Evolutionary conservation across 2,113 vertebrate genomes (phyloP).

Genomic region (Microtus pennsylvanicus): DNA sequence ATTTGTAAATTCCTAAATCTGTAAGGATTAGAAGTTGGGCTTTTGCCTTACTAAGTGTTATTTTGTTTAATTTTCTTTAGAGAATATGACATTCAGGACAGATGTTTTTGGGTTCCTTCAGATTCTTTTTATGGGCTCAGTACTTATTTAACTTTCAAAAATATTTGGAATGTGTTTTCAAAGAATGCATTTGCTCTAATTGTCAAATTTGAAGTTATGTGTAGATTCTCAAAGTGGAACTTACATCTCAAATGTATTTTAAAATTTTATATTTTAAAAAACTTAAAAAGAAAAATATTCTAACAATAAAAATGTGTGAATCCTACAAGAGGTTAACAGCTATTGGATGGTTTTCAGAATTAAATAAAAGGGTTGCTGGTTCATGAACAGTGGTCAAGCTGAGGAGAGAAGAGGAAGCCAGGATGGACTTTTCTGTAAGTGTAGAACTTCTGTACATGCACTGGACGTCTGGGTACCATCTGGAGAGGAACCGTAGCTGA

Average conservation of each 20-base stretch:
- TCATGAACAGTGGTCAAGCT: not conserved
- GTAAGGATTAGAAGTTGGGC: not conserved
- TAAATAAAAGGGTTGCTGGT: not conserved
- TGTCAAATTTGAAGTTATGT: not conserved
- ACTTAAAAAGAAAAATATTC: not conserved
- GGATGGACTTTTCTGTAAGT: not conserved
- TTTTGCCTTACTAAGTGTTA: not conserved
- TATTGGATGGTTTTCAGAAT: not conserved
- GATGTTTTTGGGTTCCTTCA: not conserved
- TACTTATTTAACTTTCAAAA: not conserved
- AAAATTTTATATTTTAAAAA: not conserved
- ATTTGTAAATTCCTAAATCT: constrained; percentile 17
- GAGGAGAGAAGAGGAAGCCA: not conserved
- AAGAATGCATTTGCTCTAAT: constrained; percentile 1
- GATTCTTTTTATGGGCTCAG: not conserved
- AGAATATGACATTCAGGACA: not conserved
- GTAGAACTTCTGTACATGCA: not conserved
- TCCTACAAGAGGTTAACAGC: not conserved
- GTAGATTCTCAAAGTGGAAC: not conserved
- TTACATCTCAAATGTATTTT: constrained; percentile 3
- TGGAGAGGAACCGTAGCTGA: not conserved
- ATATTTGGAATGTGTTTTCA: not conserved
- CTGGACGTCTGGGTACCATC: not conserved
- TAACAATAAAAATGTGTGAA: not conserved
- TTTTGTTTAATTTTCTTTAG: constrained; percentile 45